Conservation (phyloP, 2,113 vertebrate genomes). For the Malurus alboscapulatus region DNA sequence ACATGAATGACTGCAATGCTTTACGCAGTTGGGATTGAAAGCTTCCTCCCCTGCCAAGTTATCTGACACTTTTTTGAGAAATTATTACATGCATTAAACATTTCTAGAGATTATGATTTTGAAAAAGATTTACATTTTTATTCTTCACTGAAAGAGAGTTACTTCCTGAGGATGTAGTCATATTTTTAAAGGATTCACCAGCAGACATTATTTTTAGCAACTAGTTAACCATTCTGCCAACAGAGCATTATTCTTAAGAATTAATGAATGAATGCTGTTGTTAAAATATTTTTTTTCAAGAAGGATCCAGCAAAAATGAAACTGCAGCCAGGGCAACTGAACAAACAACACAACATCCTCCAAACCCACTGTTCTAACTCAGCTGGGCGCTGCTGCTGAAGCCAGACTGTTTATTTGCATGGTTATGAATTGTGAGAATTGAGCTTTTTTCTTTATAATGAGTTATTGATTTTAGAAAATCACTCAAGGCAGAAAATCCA, state of each 20-base stretch:
- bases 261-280: neutral
- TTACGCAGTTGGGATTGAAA: constrained; percentile 17
- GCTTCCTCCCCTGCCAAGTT: constrained; percentile 12
- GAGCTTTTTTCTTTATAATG: constrained; percentile 11
- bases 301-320: neutral
- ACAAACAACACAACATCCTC: neutral
- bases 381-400: neutral
- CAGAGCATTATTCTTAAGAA: neutral
- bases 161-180: neutral
- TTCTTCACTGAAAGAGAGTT: neutral
- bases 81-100: constrained; percentile 14
- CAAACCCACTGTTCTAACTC: neutral
- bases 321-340: neutral
- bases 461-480: constrained; percentile 49
- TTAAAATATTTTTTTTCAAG: neutral
- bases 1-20: constrained; percentile 59
- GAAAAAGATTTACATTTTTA: neutral
- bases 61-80: constrained; percentile 54
- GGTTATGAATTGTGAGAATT: constrained; percentile 10
- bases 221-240: constrained; percentile 7
- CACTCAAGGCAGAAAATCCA: constrained; percentile 34
- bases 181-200: neutral
- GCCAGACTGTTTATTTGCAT: neutral
- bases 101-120: constrained; percentile 48
- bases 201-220: constrained; percentile 1